Conservation (phyloP, 2,797 vertebrate species). For the Bradypodion pumilum region DNA sequence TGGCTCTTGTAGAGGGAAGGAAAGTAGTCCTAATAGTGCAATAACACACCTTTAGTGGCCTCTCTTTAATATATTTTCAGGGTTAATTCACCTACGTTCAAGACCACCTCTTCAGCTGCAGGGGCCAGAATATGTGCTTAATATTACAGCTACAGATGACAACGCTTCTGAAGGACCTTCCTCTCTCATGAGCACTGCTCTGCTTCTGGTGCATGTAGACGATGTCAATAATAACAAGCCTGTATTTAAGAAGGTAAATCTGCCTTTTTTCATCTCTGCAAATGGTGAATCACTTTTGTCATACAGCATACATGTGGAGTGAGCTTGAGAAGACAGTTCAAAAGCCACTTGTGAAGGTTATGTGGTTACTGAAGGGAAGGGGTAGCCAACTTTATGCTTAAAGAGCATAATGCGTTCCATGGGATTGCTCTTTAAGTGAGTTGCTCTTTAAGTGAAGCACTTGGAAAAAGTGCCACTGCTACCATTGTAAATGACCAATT, state of each 20-base stretch:
- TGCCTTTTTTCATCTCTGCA: not conserved
- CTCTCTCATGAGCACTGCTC: conserved; percentile 80
- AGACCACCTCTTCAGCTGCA: conserved; percentile 85
- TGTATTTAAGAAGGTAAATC: conserved; percentile 85
- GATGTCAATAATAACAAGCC: conserved; percentile 93
- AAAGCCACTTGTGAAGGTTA: not conserved
- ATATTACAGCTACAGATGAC: conserved; percentile 86
- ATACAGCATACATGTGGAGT: not conserved
- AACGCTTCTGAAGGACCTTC: conserved; percentile 84
- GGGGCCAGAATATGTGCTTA: conserved; percentile 87
- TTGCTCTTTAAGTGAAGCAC: too few relatives aligned
- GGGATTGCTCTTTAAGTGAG: too few relatives aligned
- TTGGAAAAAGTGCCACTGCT: too few relatives aligned
- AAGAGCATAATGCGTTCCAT: too few relatives aligned
- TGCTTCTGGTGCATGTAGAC: conserved; percentile 86
- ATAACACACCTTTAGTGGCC: not conserved
- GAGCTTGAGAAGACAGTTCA: not conserved
- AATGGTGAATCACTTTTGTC: not conserved
- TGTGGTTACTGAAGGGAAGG: not conserved
- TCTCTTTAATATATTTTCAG: conserved; percentile 67
- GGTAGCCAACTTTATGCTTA: too few relatives aligned
- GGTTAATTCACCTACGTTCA: conserved; percentile 86
- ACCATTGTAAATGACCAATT: too few relatives aligned
- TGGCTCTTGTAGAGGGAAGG: not conserved
- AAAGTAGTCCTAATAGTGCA: not conserved